phyloP scores from a whole-genome alignment of 2,888 invertebrate species.

The Pollenia griseotomentosa region DNA sequence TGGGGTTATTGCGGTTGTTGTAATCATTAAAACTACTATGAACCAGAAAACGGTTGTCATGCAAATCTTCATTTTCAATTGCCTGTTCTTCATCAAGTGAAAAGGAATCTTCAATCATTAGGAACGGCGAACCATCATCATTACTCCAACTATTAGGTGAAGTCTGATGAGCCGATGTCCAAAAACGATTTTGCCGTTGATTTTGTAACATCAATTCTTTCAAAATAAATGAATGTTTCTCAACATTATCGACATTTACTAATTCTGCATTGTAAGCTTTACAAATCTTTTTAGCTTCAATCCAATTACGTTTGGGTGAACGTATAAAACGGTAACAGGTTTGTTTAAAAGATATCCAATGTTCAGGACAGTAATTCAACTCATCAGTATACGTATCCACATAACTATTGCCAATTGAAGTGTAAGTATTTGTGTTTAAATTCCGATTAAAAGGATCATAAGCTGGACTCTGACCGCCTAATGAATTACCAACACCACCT shows the following conservation, averaged over 20 bases:
- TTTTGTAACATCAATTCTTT: constrained; percentile 92
- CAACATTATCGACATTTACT: constrained; percentile 90
- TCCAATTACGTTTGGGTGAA: constrained; percentile 91
- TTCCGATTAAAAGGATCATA: constrained; percentile 80
- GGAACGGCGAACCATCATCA: constrained; percentile 92
- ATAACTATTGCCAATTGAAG: constrained; percentile 74
- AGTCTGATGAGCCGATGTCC: constrained; percentile 91
- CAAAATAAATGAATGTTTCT: constrained; percentile 94
- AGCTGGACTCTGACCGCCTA: constrained; percentile 69
- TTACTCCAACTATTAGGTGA: constrained; percentile 92
- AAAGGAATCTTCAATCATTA: constrained; percentile 92
- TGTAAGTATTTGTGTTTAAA: constrained; percentile 64
- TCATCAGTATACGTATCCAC: constrained; percentile 81
- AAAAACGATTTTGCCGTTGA: constrained; percentile 94
- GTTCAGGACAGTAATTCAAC: constrained; percentile 89
- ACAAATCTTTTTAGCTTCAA: constrained; percentile 93
- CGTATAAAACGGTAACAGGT: constrained; percentile 96
- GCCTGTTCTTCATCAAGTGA: constrained; percentile 87
- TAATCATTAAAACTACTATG: constrained; percentile 77
- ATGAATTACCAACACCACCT: constrained; percentile 64
- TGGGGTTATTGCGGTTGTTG: constrained; percentile 77
- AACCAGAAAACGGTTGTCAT: constrained; percentile 82
- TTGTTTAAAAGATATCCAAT: constrained; percentile 93
- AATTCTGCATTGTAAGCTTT: constrained; percentile 93
- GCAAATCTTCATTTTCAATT: constrained; percentile 83